These are phyloP conservation scores for Notocelia uddmanniana DNA, from an alignment of 2,888 invertebrate species.

Conservation along the genomic window DNA sequence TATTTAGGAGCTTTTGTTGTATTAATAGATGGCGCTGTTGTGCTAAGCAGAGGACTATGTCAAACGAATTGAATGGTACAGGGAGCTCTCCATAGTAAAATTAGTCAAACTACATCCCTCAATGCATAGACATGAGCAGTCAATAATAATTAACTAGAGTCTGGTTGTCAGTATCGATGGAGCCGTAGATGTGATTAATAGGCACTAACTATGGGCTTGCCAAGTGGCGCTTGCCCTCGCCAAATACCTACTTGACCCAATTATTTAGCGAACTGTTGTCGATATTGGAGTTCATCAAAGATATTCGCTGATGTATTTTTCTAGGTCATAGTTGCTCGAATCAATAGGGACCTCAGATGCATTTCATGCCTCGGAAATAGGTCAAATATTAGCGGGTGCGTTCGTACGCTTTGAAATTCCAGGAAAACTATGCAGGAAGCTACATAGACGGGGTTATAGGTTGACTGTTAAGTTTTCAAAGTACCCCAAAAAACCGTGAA, in stretches of 20 bases:
- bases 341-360: conserved; percentile 33
- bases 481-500: too few species aligned
- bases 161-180: conserved; percentile 57
- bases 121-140: too few species aligned
- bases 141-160: too few species aligned
- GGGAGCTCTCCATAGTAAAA: too few species aligned
- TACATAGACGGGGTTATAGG: too few species aligned
- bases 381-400: conserved; percentile 17
- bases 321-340: conserved; percentile 36
- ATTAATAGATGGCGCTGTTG: too few species aligned
- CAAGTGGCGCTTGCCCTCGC: conserved; percentile 62
- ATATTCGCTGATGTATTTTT: conserved; percentile 42
- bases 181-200: conserved; percentile 68
- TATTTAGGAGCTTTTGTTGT: too few species aligned
- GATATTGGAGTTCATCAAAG: conserved; percentile 41
- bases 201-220: conserved; percentile 57
- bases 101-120: too few species aligned
- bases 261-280: conserved; percentile 63
- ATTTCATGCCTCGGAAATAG: conserved; percentile 18
- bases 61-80: too few species aligned
- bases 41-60: too few species aligned
- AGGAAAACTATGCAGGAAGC: background rate
- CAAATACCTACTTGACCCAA: conserved; percentile 79
- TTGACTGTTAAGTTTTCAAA: too few species aligned
- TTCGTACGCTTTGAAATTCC: background rate